These are phyloP conservation scores for Anolis apletophallus DNA, from an alignment of 2,797 vertebrate species.

Conservation along the genomic window DNA sequence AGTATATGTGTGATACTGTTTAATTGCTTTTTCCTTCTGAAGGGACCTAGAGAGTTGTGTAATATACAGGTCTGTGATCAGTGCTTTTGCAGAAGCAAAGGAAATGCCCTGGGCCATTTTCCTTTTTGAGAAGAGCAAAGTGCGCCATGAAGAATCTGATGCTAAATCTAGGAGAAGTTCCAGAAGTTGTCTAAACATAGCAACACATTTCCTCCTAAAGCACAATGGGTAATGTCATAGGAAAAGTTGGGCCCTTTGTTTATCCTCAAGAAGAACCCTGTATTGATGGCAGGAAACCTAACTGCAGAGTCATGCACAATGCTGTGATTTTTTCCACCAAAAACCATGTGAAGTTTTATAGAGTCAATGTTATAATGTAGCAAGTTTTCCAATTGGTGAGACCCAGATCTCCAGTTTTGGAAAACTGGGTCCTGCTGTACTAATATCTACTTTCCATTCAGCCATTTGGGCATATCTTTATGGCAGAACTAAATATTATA, in stretches of 20 bases:
- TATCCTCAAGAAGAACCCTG: background rate
- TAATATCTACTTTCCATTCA: background rate
- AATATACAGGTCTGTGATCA: constrained; percentile 65
- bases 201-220: constrained; percentile 54
- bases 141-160: constrained; percentile 69
- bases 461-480: background rate
- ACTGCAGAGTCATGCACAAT: background rate
- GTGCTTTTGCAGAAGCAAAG: constrained; percentile 64
- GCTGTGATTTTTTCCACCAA: background rate
- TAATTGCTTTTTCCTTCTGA: constrained; percentile 72
- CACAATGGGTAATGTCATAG: background rate
- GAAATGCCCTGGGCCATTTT: constrained; percentile 72
- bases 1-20: constrained; percentile 63
- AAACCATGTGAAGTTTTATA: background rate
- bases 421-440: background rate
- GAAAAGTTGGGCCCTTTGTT: background rate
- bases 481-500: background rate
- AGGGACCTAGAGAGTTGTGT: constrained; percentile 54
- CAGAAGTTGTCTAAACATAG: constrained; percentile 29
- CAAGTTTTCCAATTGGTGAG: background rate
- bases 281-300: background rate
- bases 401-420: background rate
- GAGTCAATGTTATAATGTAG: background rate
- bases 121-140: constrained; percentile 72
- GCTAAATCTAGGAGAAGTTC: constrained; percentile 66